These are phyloP conservation scores for Diarsia rubi DNA, from an alignment of 2,888 invertebrate species.

Conservation along the genomic window DNA sequence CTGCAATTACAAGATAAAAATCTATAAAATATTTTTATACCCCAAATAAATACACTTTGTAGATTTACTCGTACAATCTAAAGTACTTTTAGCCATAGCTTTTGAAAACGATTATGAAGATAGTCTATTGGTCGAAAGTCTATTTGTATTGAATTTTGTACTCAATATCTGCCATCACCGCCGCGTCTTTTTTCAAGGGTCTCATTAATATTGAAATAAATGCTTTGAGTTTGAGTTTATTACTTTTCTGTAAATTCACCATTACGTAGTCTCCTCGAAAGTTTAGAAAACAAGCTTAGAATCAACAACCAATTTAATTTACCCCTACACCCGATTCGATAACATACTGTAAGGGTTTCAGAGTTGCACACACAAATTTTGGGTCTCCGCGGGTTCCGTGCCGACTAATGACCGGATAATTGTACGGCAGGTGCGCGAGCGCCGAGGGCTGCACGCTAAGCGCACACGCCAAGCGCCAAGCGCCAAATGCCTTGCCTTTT, in stretches of 20 bases:
- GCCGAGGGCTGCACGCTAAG: conserved; percentile 80
- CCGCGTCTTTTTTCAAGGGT: not conserved
- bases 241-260: not conserved
- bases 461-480: conserved; percentile 84
- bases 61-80: conserved; percentile 12
- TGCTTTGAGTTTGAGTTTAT: too few species aligned
- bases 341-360: conserved; percentile 62
- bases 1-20: conserved; percentile 88
- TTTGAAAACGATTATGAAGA: not conserved
- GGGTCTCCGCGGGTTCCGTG: conserved; percentile 80
- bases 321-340: conserved; percentile 40
- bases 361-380: conserved; percentile 76
- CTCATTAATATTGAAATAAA: too few species aligned
- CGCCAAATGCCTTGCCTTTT: conserved; percentile 66
- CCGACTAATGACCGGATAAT: conserved; percentile 86
- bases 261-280: too few species aligned
- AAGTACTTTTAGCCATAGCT: not conserved
- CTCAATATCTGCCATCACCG: not conserved
- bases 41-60: conserved; percentile 30
- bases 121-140: not conserved
- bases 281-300: not conserved
- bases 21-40: conserved; percentile 71
- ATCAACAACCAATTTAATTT: conserved; percentile 17
- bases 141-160: not conserved
- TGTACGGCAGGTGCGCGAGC: conserved; percentile 84